Conservation (phyloP, 2,797 vertebrate species). For the Heliangelus exortis region DNA sequence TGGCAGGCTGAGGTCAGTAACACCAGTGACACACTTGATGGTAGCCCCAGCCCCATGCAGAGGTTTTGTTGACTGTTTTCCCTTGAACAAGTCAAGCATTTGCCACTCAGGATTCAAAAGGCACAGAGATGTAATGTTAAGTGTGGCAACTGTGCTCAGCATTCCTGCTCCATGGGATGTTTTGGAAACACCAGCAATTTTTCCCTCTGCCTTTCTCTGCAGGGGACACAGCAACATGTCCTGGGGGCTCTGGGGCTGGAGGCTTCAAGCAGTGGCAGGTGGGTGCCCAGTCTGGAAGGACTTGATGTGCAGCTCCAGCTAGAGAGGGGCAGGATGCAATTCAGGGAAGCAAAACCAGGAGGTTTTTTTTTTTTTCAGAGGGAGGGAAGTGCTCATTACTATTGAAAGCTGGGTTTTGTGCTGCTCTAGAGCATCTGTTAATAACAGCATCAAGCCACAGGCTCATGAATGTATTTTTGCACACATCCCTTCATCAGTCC, state of each 20-base stretch:
- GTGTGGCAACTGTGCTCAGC: background rate
- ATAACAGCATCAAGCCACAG: background rate
- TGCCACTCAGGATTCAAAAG: background rate
- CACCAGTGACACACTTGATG: background rate
- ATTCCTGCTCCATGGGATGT: fast-evolving
- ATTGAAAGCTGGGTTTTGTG: conserved; percentile 24
- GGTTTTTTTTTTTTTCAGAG: background rate
- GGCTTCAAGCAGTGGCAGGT: background rate
- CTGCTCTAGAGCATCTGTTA: background rate
- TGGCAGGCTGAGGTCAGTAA: background rate
- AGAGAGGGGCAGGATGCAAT: background rate
- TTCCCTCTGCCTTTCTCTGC: background rate
- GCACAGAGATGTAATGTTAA: background rate
- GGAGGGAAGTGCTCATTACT: background rate
- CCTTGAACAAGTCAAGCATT: background rate
- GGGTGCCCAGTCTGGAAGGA: background rate
- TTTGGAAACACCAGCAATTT: background rate
- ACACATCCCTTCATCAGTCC: background rate
- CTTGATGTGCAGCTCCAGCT: background rate
- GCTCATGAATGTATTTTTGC: background rate
- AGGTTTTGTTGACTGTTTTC: background rate
- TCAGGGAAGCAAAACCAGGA: background rate
- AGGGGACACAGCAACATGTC: background rate
- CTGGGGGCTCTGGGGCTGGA: fast-evolving
- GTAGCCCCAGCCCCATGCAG: background rate